These are phyloP conservation scores for Delphinapterus leucas DNA, from an alignment of 2,113 vertebrate species.

Conservation along the genomic window DNA sequence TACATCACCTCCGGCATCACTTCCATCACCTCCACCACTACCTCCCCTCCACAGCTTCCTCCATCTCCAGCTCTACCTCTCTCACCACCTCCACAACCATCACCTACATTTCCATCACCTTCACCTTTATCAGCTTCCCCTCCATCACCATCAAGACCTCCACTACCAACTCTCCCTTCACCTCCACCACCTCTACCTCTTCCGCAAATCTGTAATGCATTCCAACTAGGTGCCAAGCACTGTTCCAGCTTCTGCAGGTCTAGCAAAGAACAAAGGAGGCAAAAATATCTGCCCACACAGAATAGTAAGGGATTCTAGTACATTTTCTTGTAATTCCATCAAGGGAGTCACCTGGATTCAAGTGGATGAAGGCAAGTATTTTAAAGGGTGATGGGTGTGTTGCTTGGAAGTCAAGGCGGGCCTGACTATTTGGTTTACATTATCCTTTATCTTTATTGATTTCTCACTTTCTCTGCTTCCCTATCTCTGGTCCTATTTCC, in stretches of 20 bases:
- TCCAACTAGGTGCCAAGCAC: neutral
- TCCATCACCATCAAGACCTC: neutral
- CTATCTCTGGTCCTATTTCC: neutral
- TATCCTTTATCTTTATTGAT: conserved; percentile 57
- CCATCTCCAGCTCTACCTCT: accelerated
- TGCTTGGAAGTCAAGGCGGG: neutral
- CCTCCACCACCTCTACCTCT: no score
- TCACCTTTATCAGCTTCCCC: no score
- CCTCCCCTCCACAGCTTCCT: no score
- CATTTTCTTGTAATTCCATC: neutral
- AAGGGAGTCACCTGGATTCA: neutral
- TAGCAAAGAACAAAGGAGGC: neutral
- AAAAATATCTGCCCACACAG: neutral
- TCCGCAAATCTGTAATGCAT: no score
- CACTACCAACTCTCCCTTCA: neutral
- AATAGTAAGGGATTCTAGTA: neutral
- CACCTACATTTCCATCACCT: neutral
- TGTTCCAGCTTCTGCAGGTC: neutral
- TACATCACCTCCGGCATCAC: neutral
- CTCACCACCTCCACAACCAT: no score
- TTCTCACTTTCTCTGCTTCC: neutral
- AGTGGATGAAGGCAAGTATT: neutral
- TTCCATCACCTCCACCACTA: no score
- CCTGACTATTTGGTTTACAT: conserved; percentile 38
- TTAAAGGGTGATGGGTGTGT: neutral